Conservation (phyloP, 2,797 vertebrate species). For the Gallinago stenura region DNA sequence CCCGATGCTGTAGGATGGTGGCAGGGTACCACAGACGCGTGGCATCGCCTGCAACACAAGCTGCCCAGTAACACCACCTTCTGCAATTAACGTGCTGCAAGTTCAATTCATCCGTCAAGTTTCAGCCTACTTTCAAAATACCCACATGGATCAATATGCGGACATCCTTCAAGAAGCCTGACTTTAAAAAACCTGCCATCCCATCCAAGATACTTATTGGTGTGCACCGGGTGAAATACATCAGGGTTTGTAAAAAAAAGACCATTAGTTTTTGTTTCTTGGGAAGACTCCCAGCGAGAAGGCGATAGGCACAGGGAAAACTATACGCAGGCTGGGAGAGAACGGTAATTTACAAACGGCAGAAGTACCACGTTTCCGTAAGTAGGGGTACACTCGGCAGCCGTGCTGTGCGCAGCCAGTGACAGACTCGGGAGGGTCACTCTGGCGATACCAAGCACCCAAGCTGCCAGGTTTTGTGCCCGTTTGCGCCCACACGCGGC, state of each 20-base stretch:
- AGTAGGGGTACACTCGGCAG: not conserved
- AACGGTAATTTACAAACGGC: not conserved
- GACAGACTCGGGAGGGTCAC: fast-evolving
- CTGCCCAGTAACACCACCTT: not conserved
- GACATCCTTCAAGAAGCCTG: not conserved
- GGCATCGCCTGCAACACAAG: not conserved
- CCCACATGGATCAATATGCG: fast-evolving
- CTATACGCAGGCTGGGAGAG: not conserved
- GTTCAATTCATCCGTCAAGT: not conserved
- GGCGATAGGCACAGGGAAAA: fast-evolving
- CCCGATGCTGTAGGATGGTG: fast-evolving
- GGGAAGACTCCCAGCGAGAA: not conserved
- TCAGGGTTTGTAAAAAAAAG: not conserved
- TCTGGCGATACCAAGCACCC: not conserved
- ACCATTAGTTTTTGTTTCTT: not conserved
- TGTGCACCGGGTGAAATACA: not conserved
- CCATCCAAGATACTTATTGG: not conserved
- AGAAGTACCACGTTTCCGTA: not conserved
- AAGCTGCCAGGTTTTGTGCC: not conserved
- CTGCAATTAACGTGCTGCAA: not conserved
- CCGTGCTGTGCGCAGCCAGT: fast-evolving
- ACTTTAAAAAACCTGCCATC: not conserved
- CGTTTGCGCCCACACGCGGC: fast-evolving
- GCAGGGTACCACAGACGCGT: not conserved
- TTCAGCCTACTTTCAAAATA: not conserved